Evolutionary conservation across 2,888 invertebrate genomes (phyloP).

Genomic region (Lochmaea crataegi): DNA sequence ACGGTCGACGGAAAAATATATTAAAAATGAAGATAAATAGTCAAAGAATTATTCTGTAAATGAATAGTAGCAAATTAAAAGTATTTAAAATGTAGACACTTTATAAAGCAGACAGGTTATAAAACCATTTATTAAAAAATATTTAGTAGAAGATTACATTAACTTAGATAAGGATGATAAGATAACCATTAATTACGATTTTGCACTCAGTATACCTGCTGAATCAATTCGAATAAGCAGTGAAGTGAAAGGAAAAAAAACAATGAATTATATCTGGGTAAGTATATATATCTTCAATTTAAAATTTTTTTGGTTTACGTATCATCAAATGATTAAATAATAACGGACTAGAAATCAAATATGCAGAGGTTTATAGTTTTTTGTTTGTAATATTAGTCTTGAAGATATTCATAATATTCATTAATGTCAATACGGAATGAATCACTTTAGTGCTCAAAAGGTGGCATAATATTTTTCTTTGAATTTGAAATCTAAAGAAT

Average conservation of each 20-base stretch:
- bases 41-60: too few relatives aligned
- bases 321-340: background rate
- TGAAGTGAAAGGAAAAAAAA: slow-evolving; percentile 7
- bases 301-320: background rate
- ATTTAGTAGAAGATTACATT: background rate
- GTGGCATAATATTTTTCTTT: background rate
- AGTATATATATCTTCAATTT: background rate
- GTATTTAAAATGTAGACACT: too few relatives aligned
- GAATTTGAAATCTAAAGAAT: too few relatives aligned
- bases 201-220: background rate
- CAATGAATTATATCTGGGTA: slow-evolving; percentile 15
- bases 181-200: slow-evolving; percentile 18
- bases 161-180: slow-evolving; percentile 28
- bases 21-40: too few relatives aligned
- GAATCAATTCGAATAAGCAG: background rate
- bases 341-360: background rate
- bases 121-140: background rate
- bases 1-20: too few relatives aligned
- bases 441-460: background rate
- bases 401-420: background rate
- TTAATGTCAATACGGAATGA: slow-evolving; percentile 5
- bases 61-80: too few relatives aligned
- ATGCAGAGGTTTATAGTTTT: background rate
- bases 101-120: background rate
- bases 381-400: background rate